Evolutionary conservation across 2,888 invertebrate species (phyloP).

Genomic region (Gerosis bhagava): DNA sequence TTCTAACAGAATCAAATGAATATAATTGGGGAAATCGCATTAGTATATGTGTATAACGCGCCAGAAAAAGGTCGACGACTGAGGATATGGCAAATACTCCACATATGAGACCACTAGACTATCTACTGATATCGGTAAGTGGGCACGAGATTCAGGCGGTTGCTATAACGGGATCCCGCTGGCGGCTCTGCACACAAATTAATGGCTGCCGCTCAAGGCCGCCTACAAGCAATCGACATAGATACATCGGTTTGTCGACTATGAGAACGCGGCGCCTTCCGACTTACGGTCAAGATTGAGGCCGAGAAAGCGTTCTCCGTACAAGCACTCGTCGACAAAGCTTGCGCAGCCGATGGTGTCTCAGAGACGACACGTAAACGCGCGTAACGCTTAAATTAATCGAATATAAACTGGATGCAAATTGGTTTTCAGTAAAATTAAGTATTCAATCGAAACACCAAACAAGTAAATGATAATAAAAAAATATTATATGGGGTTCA

Average conservation of each 20-base stretch:
- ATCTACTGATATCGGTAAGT: constrained; percentile 55
- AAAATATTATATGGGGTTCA: constrained; percentile 33
- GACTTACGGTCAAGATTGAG: constrained; percentile 67
- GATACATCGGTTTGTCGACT: constrained; percentile 76
- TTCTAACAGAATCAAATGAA: too few relatives aligned
- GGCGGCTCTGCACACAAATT: constrained; percentile 77
- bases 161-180: constrained; percentile 68
- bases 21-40: neutral
- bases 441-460: constrained; percentile 33
- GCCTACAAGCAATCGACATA: constrained; percentile 79
- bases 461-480: constrained; percentile 15
- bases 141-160: constrained; percentile 64
- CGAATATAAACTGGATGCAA: constrained; percentile 42
- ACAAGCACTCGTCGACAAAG: constrained; percentile 40
- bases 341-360: constrained; percentile 34
- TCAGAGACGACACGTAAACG: constrained; percentile 38
- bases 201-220: constrained; percentile 78
- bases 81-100: constrained; percentile 28
- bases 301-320: constrained; percentile 69
- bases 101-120: constrained; percentile 39
- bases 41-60: constrained; percentile 4
- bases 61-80: constrained; percentile 21
- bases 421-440: constrained; percentile 45
- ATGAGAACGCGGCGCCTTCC: constrained; percentile 72
- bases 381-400: constrained; percentile 42